These are phyloP conservation scores for Alcis repandata DNA, from an alignment of 2,888 invertebrate species.

Conservation along the genomic window DNA sequence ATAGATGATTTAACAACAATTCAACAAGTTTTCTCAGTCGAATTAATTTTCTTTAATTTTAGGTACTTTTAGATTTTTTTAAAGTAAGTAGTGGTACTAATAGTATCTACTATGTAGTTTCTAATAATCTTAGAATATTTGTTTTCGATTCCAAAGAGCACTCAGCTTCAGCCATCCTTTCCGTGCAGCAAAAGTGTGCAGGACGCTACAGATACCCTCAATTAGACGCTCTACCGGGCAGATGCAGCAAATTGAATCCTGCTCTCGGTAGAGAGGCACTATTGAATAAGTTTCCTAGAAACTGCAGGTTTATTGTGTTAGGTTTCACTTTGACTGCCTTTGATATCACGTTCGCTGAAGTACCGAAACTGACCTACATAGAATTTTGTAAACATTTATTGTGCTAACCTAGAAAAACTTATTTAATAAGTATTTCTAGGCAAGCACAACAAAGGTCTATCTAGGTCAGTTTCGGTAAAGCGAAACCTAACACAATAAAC, in stretches of 20 bases:
- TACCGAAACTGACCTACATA: neutral
- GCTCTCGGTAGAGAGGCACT: slow-evolving; percentile 30
- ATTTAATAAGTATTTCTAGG: too few relatives aligned
- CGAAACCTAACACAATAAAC: slow-evolving; percentile 34
- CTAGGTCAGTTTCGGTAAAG: neutral
- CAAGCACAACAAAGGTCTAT: too few relatives aligned
- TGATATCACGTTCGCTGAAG: slow-evolving; percentile 20
- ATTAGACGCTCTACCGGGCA: slow-evolving; percentile 34
- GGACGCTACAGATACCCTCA: neutral
- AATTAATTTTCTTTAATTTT: too few relatives aligned
- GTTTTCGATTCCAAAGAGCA: neutral
- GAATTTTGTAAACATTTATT: too few relatives aligned
- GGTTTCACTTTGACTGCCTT: slow-evolving; percentile 18
- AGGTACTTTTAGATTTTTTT: too few relatives aligned
- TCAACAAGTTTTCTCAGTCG: too few relatives aligned
- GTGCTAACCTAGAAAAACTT: too few relatives aligned
- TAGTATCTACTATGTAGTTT: neutral
- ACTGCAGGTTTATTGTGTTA: slow-evolving; percentile 36
- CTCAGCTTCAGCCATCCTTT: neutral
- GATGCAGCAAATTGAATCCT: slow-evolving; percentile 43
- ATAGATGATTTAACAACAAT: too few relatives aligned
- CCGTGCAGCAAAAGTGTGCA: neutral
- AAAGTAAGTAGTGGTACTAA: too few relatives aligned
- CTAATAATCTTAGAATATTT: neutral
- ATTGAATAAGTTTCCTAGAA: slow-evolving; percentile 28